Base-by-base conservation (phyloP, 2,888 invertebrate species). In the Drosophila helvetica region DNA sequence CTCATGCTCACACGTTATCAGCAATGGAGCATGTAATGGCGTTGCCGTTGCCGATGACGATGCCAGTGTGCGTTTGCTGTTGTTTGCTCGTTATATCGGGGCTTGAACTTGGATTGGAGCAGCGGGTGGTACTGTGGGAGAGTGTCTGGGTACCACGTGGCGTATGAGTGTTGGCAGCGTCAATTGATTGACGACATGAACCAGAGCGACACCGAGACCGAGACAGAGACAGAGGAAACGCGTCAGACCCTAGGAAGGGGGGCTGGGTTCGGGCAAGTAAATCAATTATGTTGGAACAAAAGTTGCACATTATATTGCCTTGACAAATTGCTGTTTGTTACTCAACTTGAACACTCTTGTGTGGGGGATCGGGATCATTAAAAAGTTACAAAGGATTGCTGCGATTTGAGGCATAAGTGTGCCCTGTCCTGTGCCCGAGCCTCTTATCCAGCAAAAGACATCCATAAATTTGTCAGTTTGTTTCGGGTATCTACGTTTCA, bases 161-260 rank as follows among this genome's bases (percentile, higher is more conserved):
- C 88, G 83, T 89, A 86, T 86, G 88, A 87, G 80, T 75, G 74
- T 64, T 77, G 80, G 73, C 75, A 65, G 42, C 77, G 81, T 58
- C 87, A 85, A 84, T 85, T 88, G 85, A 86, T 86, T 89, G 89
- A 86, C 89, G 89, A 80, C 83, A 73, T 38, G 51, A 64, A 33
- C 50, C 59, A 19, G 52, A 53, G 25, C 22, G 27, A 42, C 33
- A 43, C 42, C 27, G 43, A n/a, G n/a, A n/a, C 25, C 10, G n/a
- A 12, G 25, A 25, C 22, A 8, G 15, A 18, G 19, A 22, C 5
- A 12, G 7, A 6, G 15, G 7, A 1, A 19, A 12, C 7, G 25
- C 4, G 0, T 5, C 9, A 45, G n/a, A 18, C 17, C 18, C 45
- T 2, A 38, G 30, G 46, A 42, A 78, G 27, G 25, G 25, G 25